Base-by-base conservation (phyloP, 2,888 invertebrate species). In the Idaea aversata region DNA sequence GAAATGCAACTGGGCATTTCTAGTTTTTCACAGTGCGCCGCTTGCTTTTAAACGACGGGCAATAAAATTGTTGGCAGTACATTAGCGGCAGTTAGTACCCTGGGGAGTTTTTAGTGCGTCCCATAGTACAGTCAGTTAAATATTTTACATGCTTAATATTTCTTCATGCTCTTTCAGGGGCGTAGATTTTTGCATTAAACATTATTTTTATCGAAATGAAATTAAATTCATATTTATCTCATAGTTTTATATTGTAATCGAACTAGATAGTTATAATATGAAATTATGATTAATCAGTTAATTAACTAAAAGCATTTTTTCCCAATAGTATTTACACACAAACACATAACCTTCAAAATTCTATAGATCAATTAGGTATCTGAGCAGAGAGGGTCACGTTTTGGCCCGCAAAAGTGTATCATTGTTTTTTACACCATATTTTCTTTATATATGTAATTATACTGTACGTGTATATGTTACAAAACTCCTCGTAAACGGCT, bases 1-100 rank as follows among this genome's bases (percentile, higher is more conserved):
- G 85, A 86, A 88, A 88, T 89, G 88, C 88, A 88, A 84, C 86
- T 82, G 85, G 83, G 78, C 84, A 81, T 84, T 87, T 84, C 86
- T 83, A 82, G 83, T 83, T 86, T 85, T 83, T 79, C 75, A 71
- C 74, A 74, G 75, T 70, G 74, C 75, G 70, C 75, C 74, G 71
- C 72, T 74, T 72, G 75, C 70, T 77, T 83, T 81, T 80, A 81
- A 81, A 83, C 81, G 76, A 77, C 67, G 68, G 68, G 67, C 79
- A 73, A 80, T 80, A 79, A 81, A 84, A 80, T 76, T 77, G 75
- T 77, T 74, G 72, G 70, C 71, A 72, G 71, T 69, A 71, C 72
- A 72, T 73, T 71, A 74, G 68, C 69, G 70, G 74, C 74, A 75
- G 76, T 82, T 77, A 80, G 74, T 75, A 73, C 74, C 66, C 74